phyloP scores from a whole-genome alignment of 2,888 invertebrate species.

The Sisyra nigra region DNA sequence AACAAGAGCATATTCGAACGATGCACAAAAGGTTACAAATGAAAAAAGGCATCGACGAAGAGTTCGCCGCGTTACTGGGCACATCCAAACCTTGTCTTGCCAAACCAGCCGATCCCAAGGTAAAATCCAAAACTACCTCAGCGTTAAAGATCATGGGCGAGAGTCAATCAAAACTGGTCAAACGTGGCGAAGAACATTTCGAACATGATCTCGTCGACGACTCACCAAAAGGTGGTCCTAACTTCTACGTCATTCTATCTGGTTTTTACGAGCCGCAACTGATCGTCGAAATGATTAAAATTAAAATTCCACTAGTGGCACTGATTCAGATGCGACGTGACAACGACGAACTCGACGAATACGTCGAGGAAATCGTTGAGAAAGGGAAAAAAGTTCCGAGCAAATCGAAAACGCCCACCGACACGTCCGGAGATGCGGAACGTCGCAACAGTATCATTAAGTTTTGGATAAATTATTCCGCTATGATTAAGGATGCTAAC shows the following conservation, averaged over 20 bases:
- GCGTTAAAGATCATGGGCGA: background rate
- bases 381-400: background rate
- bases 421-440: background rate
- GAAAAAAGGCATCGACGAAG: background rate
- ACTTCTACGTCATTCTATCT: slow-evolving; percentile 20
- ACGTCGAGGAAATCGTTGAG: background rate
- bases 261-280: slow-evolving; percentile 15
- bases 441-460: background rate
- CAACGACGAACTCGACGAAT: background rate
- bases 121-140: background rate
- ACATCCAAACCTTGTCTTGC: background rate
- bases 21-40: background rate
- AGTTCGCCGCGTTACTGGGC: background rate
- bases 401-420: background rate
- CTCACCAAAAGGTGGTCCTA: slow-evolving; percentile 19
- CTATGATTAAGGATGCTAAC: background rate
- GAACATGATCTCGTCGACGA: slow-evolving; percentile 18
- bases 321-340: slow-evolving; percentile 1
- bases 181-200: slow-evolving; percentile 19
- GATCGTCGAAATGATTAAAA: background rate
- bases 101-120: background rate
- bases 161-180: slow-evolving; percentile 15
- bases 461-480: slow-evolving; percentile 3
- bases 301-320: slow-evolving; percentile 1
- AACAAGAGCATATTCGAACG: background rate